Base-by-base conservation (phyloP, 2,797 vertebrate genomes). In the Cheirogaleus major region DNA sequence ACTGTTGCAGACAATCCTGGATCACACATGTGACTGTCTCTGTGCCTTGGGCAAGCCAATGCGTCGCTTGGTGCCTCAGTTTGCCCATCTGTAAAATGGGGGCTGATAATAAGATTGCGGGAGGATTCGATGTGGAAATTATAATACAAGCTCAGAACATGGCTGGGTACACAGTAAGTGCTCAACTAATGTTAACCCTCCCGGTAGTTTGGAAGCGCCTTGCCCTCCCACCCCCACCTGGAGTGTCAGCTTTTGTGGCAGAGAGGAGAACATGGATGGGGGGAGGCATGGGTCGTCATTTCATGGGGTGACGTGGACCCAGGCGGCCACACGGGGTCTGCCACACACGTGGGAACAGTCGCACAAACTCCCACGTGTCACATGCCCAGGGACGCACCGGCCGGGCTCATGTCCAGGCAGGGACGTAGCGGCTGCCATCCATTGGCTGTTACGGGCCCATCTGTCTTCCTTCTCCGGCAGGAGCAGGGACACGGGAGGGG, bases 391-490 rank as follows among this genome's bases (percentile, higher is more conserved):
- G n/a, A 52, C 4, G 7, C 0, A 57, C 30, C 15, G 96, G 85
- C 96, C 57, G 57, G 8, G 93, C 96, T 91, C 41, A 95, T 38
- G 86, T 38, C 96, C 45, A 85, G 96, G 59, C 96, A 9, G 45
- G 83, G 70, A 88, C 55, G 92, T 70, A 91, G 69, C 61, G 63
- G 89, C 97, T 96, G 83, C 48, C 88, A 97, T 48, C 96, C 94
- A 78, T 87, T 90, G 98, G 98, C 97, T 13, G 20, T 84, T 91
- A 83, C 12, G 1, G 96, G 96, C 93, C 95, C 97, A 35, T 98
- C 97, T 81, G 89, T 93, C 96, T 59, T 35, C 30, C 73, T 87
- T 98, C 80, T 55, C 95, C 97, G 92, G 45, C 63, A 12, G 75
- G 59, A 57, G 50, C 79, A 72, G 0, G 76, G 43, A 7, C 67